phyloP scores from a whole-genome alignment of 1,140 invertebrate species.

The Scaptomyza hsui region DNA sequence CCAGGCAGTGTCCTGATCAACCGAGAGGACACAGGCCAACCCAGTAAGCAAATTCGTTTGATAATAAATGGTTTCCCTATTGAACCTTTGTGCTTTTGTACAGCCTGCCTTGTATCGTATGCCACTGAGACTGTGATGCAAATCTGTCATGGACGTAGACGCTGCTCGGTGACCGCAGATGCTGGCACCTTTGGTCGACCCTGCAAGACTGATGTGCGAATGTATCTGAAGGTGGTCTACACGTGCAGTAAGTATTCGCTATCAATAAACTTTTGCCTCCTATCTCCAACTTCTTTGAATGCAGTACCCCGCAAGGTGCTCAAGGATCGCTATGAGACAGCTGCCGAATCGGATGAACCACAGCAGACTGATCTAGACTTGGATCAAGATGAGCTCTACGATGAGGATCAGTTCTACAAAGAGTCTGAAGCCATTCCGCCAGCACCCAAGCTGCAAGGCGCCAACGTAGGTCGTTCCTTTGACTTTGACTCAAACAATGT shows the following conservation, averaged over 20 bases:
- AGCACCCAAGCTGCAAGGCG: conserved; percentile 71
- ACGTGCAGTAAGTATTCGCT: conserved; percentile 92
- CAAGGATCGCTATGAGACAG: conserved; percentile 90
- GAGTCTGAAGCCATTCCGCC: conserved; percentile 75
- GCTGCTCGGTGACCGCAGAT: conserved; percentile 92
- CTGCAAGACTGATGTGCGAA: conserved; percentile 91
- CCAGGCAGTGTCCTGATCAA: conserved; percentile 91
- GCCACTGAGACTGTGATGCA: conserved; percentile 94
- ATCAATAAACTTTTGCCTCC: no score
- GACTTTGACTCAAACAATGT: conserved; percentile 36
- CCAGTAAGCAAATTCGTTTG: conserved; percentile 51
- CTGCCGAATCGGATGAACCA: conserved; percentile 89
- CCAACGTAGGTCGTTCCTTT: conserved; percentile 54
- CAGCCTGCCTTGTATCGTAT: conserved; percentile 93
- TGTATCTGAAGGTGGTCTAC: conserved; percentile 95
- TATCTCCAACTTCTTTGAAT: conserved; percentile 1
- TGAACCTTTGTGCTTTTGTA: neutral
- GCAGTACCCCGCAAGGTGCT: conserved; percentile 93
- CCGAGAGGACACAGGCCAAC: conserved; percentile 91
- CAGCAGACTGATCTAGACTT: conserved; percentile 84
- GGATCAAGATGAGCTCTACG: conserved; percentile 83
- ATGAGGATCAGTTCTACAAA: conserved; percentile 83
- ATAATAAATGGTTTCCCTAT: neutral
- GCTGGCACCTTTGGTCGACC: conserved; percentile 93
- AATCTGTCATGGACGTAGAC: conserved; percentile 93